These are phyloP conservation scores for Abrostola triplasia DNA, from an alignment of 2,888 invertebrate species.

Conservation along the genomic window DNA sequence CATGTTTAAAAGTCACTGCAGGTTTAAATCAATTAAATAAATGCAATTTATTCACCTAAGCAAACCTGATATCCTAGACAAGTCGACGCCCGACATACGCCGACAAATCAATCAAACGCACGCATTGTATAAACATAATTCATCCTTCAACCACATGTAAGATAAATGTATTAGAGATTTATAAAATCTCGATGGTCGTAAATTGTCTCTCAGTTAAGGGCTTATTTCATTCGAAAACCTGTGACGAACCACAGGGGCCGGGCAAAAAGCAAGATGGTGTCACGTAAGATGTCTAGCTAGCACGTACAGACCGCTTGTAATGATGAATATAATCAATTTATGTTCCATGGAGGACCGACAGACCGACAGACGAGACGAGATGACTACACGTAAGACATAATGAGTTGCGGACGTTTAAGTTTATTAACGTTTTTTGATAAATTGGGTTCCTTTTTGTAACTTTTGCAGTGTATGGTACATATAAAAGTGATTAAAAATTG, in stretches of 20 bases:
- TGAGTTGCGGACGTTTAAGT: constrained; percentile 50
- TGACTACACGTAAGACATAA: constrained; percentile 46
- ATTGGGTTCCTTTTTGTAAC: constrained; percentile 4
- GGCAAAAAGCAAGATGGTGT: constrained; percentile 44
- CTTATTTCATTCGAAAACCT: constrained; percentile 26
- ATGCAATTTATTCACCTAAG: background rate
- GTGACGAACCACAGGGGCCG: constrained; percentile 58
- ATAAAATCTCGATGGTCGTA: background rate
- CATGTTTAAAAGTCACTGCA: too few species aligned
- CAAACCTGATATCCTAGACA: background rate
- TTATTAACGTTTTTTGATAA: constrained; percentile 37
- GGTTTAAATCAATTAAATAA: too few species aligned
- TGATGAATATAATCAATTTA: constrained; percentile 57
- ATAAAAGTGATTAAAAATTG: constrained; percentile 1
- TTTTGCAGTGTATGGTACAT: constrained; percentile 10
- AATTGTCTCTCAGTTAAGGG: background rate
- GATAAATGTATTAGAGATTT: background rate
- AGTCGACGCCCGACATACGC: background rate
- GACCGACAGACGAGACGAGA: constrained; percentile 40
- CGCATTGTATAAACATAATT: background rate
- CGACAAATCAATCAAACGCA: background rate
- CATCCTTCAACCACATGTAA: background rate
- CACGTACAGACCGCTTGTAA: constrained; percentile 45
- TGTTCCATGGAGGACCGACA: constrained; percentile 34
- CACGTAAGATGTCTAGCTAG: constrained; percentile 50